phyloP scores from a whole-genome alignment of 2,888 invertebrate species.

The Stictocephala bisonia region DNA sequence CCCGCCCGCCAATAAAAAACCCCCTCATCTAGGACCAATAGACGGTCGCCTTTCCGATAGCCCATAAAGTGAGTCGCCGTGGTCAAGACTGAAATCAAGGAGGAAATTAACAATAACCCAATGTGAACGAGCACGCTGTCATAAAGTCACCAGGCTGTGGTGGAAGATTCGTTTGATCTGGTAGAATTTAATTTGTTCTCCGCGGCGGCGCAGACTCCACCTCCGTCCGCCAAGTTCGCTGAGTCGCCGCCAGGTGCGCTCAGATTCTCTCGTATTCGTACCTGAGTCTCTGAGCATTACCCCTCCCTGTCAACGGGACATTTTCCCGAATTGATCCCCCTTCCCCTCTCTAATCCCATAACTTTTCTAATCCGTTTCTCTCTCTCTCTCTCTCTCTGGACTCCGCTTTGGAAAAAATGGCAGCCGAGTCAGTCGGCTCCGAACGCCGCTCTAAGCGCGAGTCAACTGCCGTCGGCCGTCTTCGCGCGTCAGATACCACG shows the following conservation, averaged over 20 bases:
- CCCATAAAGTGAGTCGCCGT: background rate
- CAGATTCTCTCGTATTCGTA: slow-evolving; percentile 2
- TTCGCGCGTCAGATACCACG: slow-evolving; percentile 22
- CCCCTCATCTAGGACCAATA: slow-evolving; percentile 45
- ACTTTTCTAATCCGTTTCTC: slow-evolving; percentile 50
- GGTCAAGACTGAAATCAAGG: slow-evolving; percentile 46
- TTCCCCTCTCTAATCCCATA: slow-evolving; percentile 47
- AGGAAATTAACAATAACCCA: slow-evolving; percentile 45
- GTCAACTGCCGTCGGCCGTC: slow-evolving; percentile 2
- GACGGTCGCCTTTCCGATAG: slow-evolving; percentile 36
- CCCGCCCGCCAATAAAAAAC: slow-evolving; percentile 49
- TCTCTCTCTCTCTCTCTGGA: slow-evolving; percentile 23
- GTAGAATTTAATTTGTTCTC: slow-evolving; percentile 39
- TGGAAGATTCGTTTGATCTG: slow-evolving; percentile 1
- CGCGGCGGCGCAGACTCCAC: slow-evolving; percentile 2
- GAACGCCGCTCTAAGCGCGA: slow-evolving; percentile 28
- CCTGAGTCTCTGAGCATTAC: background rate
- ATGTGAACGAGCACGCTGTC: slow-evolving; percentile 30
- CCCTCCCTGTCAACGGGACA: slow-evolving; percentile 28
- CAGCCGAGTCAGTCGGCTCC: slow-evolving; percentile 46
- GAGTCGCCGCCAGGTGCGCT: slow-evolving; percentile 6
- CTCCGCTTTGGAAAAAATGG: slow-evolving; percentile 46
- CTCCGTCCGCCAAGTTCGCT: slow-evolving; percentile 20
- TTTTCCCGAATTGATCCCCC: slow-evolving; percentile 44
- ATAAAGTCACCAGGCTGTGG: slow-evolving; percentile 33